Conservation (phyloP, 2,113 vertebrate species). For the Daubentonia madagascariensis region DNA sequence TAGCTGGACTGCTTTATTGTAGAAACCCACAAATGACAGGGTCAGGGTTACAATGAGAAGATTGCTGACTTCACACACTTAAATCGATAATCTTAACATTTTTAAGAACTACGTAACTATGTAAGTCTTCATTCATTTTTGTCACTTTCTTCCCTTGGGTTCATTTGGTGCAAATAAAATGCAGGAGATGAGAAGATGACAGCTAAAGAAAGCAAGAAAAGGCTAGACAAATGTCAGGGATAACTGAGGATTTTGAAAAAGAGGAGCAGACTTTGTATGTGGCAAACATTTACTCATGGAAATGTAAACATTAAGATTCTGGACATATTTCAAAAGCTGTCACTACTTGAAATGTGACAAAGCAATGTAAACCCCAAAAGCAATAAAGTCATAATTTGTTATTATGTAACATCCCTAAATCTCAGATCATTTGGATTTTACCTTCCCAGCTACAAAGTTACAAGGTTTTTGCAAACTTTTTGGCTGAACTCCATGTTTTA, state of each 20-base stretch:
- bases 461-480: not conserved
- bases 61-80: not conserved
- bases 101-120: not conserved
- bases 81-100: not conserved
- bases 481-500: not conserved
- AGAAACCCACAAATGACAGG: not conserved
- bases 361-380: not conserved
- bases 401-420: not conserved
- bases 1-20: not conserved
- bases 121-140: not conserved
- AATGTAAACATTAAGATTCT: conserved; percentile 11
- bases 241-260: not conserved
- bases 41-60: not conserved
- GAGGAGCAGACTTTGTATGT: not conserved
- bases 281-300: not conserved
- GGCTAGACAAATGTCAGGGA: not conserved
- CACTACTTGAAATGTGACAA: not conserved
- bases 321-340: not conserved
- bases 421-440: not conserved
- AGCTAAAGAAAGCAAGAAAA: conserved; percentile 9
- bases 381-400: not conserved
- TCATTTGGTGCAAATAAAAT: conserved; percentile 4
- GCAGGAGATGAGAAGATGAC: not conserved
- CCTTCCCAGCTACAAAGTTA: not conserved
- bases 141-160: not conserved